A percentile compares a stretch with the other conserved stretches of the same genome.
These are phyloP conservation scores for Iselma pallidipennis DNA, from an alignment of 2,888 invertebrate genomes.

Conservation along the genomic window DNA sequence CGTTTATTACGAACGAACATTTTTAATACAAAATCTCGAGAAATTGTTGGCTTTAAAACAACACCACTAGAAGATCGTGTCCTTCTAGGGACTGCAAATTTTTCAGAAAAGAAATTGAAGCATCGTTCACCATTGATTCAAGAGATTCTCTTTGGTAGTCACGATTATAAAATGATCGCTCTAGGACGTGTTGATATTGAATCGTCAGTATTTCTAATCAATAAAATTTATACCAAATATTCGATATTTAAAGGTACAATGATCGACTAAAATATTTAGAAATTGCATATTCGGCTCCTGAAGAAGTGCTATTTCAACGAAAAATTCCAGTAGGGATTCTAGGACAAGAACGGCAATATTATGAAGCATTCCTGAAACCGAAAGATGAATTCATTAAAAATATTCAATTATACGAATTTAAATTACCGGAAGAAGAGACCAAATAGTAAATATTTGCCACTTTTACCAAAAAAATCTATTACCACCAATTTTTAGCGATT, in stretches of 20 bases:
- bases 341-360: conserved; percentile 60
- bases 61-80: conserved; percentile 57
- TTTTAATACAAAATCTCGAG: conserved; percentile 63
- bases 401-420: conserved; percentile 37
- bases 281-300: conserved; percentile 60
- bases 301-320: conserved; percentile 57
- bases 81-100: conserved; percentile 60
- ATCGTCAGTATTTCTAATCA: conserved; percentile 36
- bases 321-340: conserved; percentile 64
- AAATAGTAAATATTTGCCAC: conserved; percentile 1
- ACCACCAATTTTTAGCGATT: conserved; percentile 33
- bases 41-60: conserved; percentile 51
- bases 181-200: conserved; percentile 56
- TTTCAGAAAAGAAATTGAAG: conserved; percentile 61
- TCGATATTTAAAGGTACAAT: conserved; percentile 41
- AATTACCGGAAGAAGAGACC: conserved; percentile 38
- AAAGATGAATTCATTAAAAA: conserved; percentile 42
- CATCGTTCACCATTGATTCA: conserved; percentile 64
- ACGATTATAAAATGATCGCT: conserved; percentile 64
- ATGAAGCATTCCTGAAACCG: conserved; percentile 62
- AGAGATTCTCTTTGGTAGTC: conserved; percentile 62
- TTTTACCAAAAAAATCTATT: conserved; percentile 1
- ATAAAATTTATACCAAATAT: not conserved
- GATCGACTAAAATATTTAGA: conserved; percentile 60
- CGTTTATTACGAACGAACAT: conserved; percentile 64